Percentiles rank a stretch among this genome's conserved stretches.
phyloP scores from a whole-genome alignment of 2,113 vertebrate species.

The Garra rufa region DNA sequence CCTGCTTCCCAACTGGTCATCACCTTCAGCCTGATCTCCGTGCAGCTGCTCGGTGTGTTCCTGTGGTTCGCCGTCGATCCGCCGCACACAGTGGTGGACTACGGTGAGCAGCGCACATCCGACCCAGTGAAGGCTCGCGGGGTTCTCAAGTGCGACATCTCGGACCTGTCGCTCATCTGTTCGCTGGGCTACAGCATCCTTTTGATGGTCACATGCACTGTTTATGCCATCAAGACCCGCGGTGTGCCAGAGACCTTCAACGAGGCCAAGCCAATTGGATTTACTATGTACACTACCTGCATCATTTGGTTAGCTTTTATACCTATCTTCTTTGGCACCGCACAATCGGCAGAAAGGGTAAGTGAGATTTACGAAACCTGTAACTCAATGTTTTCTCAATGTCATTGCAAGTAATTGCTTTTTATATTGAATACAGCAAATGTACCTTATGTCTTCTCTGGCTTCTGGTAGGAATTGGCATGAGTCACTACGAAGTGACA shows the following conservation, averaged over 20 bases:
- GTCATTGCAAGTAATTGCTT: not conserved
- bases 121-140: conserved; percentile 89
- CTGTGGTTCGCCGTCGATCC: conserved; percentile 94
- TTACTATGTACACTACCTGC: conserved; percentile 99
- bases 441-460: not conserved
- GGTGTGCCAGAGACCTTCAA: conserved; percentile 99
- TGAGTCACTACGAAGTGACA: not conserved
- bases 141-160: conserved; percentile 98
- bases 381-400: not conserved
- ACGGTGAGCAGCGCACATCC: conserved; percentile 92
- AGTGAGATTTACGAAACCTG: conserved; percentile 63
- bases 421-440: not conserved
- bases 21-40: conserved; percentile 94
- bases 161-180: conserved; percentile 98
- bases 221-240: conserved; percentile 98
- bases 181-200: conserved; percentile 98
- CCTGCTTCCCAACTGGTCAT: conserved; percentile 96
- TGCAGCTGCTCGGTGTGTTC: conserved; percentile 95
- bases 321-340: conserved; percentile 99
- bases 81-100: conserved; percentile 93
- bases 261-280: conserved; percentile 98
- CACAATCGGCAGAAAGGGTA: conserved; percentile 97
- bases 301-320: conserved; percentile 99
- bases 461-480: not conserved
- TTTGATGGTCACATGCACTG: conserved; percentile 98